A percentile compares a stretch with the other conserved stretches of the same genome.
phyloP scores from a whole-genome alignment of 2,888 invertebrate genomes.

The Noctua janthina region DNA sequence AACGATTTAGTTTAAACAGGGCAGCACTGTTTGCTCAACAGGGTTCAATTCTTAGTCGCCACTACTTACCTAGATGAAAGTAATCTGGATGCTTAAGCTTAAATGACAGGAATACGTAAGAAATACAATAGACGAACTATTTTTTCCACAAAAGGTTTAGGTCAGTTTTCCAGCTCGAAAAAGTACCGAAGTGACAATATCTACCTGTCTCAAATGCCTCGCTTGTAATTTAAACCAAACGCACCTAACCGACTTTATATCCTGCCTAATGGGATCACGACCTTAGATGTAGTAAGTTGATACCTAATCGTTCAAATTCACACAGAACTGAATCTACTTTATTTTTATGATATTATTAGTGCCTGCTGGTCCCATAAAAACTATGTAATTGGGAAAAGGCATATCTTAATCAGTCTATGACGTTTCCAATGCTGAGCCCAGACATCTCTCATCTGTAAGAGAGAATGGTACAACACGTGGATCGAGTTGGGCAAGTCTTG shows the following conservation, averaged over 20 bases:
- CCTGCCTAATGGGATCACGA: constrained; percentile 42
- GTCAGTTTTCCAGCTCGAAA: neutral
- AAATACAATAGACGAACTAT: neutral
- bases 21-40: too few species aligned
- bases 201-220: neutral
- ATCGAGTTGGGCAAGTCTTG: neutral
- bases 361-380: neutral
- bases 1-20: neutral
- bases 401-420: neutral
- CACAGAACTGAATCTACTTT: constrained; percentile 2
- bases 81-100: neutral
- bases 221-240: constrained; percentile 38
- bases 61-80: neutral
- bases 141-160: neutral
- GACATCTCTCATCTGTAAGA: neutral
- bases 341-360: neutral
- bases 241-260: constrained; percentile 23
- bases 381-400: rapidly evolving
- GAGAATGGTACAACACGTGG: neutral
- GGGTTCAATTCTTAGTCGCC: neutral
- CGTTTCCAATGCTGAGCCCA: neutral
- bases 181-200: neutral
- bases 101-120: neutral
- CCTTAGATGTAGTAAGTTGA: constrained; percentile 23
- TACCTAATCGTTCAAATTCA: constrained; percentile 42